Conservation (phyloP, 2,113 vertebrate genomes). For the Nesogale talazaci region DNA sequence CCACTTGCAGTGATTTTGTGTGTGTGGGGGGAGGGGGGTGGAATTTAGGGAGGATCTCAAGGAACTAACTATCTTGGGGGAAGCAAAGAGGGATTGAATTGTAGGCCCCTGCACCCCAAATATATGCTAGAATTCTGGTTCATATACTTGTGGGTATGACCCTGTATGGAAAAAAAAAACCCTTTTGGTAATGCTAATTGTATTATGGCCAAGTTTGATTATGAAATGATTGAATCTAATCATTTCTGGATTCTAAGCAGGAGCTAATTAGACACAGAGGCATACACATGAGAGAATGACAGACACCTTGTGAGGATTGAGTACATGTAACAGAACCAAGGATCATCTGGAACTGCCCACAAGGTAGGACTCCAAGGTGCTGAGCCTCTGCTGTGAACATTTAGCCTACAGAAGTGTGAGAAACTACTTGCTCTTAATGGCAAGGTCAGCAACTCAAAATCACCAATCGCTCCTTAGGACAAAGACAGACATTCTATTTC, state of each 20-base stretch:
- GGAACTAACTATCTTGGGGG: not conserved
- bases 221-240: no score
- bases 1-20: not conserved
- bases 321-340: not conserved
- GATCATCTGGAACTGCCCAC: no score
- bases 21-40: no score
- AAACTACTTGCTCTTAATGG: no score
- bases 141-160: not conserved
- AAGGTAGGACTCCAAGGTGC: no score
- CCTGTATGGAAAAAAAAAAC: not conserved
- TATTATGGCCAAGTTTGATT: not conserved
- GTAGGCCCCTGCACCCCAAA: not conserved
- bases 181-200: not conserved
- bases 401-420: no score
- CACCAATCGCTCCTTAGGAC: no score
- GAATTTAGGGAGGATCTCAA: not conserved
- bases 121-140: not conserved
- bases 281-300: not conserved
- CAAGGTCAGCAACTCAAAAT: no score
- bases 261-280: no score
- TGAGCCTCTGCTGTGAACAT: no score
- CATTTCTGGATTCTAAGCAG: no score
- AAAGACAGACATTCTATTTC: no score
- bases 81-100: not conserved
- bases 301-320: not conserved